Percentiles rank a stretch among this genome's conserved stretches.
Conservation (phyloP, 2,888 invertebrate genomes). For the Odontocerum albicorne region DNA sequence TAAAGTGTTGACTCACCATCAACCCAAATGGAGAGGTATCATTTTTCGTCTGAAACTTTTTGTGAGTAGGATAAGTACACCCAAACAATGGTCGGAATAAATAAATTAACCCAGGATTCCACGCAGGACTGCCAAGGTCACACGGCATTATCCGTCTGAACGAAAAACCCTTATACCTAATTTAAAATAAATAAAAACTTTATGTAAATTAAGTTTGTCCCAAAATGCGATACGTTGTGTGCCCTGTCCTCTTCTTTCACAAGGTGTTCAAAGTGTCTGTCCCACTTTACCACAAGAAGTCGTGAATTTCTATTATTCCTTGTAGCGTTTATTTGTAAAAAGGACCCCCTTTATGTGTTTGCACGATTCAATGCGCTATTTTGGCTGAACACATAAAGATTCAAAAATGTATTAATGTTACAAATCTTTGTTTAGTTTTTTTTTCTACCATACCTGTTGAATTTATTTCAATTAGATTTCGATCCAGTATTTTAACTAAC, state of each 20-base stretch:
- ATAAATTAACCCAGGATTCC: constrained; percentile 25
- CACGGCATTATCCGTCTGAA: constrained; percentile 26
- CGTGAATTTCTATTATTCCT: constrained; percentile 24
- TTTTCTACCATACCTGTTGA: no score
- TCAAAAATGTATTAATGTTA: background rate
- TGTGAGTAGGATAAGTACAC: no score
- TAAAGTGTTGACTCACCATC: no score
- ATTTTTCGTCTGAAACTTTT: no score
- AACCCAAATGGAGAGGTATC: no score
- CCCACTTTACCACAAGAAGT: constrained; percentile 5
- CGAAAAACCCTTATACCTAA: constrained; percentile 25
- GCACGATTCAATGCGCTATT: constrained; percentile 14
- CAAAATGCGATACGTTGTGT: constrained; percentile 21
- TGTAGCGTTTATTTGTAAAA: constrained; percentile 21
- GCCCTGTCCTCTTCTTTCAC: no score
- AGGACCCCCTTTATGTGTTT: constrained; percentile 14
- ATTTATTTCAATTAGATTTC: no score
- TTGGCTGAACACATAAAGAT: background rate
- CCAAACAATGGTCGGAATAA: constrained; percentile 14
- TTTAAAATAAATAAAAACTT: constrained; percentile 33
- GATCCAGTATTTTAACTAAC: no score
- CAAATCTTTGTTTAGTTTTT: no score
- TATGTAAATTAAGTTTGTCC: constrained; percentile 35
- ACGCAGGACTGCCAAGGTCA: constrained; percentile 30
- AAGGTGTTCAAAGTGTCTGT: background rate